Conservation (phyloP, 2,797 vertebrate species). For the Spinus pinus region DNA sequence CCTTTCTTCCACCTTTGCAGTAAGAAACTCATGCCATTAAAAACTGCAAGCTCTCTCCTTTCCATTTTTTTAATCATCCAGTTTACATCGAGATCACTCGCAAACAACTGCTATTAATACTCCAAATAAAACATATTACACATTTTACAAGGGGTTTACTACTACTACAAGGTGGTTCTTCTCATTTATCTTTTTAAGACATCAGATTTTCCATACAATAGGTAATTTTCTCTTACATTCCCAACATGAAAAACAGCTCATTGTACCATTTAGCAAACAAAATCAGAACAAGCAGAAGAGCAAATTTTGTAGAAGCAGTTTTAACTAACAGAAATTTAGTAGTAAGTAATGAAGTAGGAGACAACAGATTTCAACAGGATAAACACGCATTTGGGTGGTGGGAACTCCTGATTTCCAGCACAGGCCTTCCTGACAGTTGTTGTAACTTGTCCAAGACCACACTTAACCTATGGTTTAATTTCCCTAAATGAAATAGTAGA, state of each 20-base stretch:
- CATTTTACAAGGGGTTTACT: not conserved
- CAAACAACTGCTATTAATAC: not conserved
- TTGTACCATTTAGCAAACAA: not conserved
- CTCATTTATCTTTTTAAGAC: not conserved
- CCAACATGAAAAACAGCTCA: not conserved
- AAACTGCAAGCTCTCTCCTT: not conserved
- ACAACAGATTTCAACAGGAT: not conserved
- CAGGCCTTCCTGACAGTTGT: not conserved
- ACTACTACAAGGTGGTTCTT: not conserved
- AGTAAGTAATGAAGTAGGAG: not conserved
- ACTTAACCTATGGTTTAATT: slow-evolving; percentile 16
- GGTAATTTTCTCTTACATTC: not conserved
- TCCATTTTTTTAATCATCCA: not conserved
- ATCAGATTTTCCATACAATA: not conserved
- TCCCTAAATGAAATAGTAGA: not conserved
- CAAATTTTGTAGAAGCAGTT: not conserved
- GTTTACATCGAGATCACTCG: not conserved
- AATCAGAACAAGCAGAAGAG: not conserved
- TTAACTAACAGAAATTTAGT: not conserved
- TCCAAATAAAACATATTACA: not conserved
- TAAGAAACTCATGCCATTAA: not conserved
- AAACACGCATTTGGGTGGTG: not conserved
- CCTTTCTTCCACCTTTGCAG: not conserved
- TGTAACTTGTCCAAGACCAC: slow-evolving; percentile 1
- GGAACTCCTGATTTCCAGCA: not conserved